Conservation (phyloP, 2,113 vertebrate genomes). For the Gallinago media region DNA sequence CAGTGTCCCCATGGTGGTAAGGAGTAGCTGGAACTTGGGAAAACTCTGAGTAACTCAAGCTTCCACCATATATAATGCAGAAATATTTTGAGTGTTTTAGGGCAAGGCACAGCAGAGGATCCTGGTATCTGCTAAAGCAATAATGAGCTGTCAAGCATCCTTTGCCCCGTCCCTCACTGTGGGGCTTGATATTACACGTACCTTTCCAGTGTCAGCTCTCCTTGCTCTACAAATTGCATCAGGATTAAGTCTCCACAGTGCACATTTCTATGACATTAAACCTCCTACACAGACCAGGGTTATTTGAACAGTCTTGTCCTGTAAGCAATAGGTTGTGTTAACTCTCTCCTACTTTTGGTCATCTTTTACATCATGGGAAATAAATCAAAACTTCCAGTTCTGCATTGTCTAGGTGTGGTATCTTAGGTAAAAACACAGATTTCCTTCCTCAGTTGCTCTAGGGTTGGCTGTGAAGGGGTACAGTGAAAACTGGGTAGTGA, state of each 20-base stretch:
- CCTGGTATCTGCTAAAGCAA: not conserved
- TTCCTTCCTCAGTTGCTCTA: not conserved
- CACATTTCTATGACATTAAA: not conserved
- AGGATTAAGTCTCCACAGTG: not conserved
- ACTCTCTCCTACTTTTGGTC: not conserved
- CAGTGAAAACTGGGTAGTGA: not conserved
- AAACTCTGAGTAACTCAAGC: not conserved
- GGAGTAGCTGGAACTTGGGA: not conserved
- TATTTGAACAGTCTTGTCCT: not conserved
- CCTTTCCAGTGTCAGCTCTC: not conserved
- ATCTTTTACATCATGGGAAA: not conserved
- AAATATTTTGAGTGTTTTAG: not conserved
- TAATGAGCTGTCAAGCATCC: not conserved
- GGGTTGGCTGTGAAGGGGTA: not conserved
- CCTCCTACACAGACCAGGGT: not conserved
- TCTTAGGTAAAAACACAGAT: not conserved
- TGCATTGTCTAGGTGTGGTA: not conserved
- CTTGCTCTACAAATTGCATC: not conserved
- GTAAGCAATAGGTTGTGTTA: not conserved
- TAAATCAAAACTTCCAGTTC: not conserved
- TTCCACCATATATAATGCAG: not conserved
- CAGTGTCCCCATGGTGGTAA: not conserved
- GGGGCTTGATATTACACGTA: not conserved
- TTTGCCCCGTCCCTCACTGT: not conserved
- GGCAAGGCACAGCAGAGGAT: not conserved